These are phyloP conservation scores for Pyrrhosoma nymphula DNA, from an alignment of 2,888 invertebrate species.

Conservation along the genomic window DNA sequence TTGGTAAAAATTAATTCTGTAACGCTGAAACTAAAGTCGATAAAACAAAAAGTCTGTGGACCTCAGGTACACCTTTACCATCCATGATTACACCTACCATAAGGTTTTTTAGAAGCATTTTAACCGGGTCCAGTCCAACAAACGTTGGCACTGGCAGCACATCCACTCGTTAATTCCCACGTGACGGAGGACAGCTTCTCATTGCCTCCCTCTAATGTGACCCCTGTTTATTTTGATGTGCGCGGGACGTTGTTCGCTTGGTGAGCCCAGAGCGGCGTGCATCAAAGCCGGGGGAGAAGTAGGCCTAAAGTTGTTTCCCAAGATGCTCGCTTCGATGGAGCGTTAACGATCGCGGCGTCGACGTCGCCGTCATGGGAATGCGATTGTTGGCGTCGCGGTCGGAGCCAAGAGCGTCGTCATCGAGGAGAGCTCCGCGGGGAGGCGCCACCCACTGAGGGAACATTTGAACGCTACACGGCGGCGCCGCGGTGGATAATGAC, in stretches of 20 bases:
- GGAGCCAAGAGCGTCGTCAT: not conserved
- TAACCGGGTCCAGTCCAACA: too few species aligned
- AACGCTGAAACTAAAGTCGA: too few species aligned
- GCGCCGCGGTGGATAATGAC: too few species aligned
- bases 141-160: too few species aligned
- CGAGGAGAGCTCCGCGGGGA: not conserved
- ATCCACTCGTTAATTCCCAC: too few species aligned
- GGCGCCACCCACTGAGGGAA: not conserved
- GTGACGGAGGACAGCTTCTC: too few species aligned
- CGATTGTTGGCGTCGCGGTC: not conserved
- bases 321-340: not conserved
- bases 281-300: not conserved
- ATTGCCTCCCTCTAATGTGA: not conserved
- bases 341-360: not conserved
- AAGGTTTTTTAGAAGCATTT: too few species aligned
- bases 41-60: too few species aligned
- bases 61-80: too few species aligned
- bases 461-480: too few species aligned
- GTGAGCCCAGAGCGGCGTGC: not conserved
- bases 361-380: slow-evolving; percentile 1
- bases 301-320: not conserved
- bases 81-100: too few species aligned
- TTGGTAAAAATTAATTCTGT: too few species aligned
- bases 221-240: not conserved
- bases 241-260: not conserved